Percentiles rank a stretch among this genome's conserved stretches.
phyloP scores from a whole-genome alignment of 2,113 vertebrate species.

The Stegostoma tigrinum region DNA sequence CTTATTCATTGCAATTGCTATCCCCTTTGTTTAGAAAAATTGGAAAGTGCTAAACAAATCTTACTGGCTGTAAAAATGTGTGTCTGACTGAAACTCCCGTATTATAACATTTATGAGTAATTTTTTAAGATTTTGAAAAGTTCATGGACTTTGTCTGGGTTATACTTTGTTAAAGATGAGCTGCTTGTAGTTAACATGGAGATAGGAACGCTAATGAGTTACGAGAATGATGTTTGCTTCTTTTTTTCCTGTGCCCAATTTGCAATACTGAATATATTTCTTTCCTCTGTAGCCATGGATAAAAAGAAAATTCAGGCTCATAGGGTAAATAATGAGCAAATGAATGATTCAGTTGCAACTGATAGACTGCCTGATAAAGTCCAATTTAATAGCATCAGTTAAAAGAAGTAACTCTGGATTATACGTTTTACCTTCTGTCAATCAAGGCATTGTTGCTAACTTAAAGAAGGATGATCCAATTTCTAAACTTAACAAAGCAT shows the following conservation, averaged over 20 bases:
- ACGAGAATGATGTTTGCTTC: background rate
- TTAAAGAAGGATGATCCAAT: conserved; percentile 40
- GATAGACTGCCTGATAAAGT: background rate
- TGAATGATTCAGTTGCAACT: background rate
- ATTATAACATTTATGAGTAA: background rate
- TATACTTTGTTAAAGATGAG: background rate
- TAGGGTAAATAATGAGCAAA: background rate
- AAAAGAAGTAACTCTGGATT: background rate
- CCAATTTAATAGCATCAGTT: background rate
- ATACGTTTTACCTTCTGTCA: conserved; percentile 38
- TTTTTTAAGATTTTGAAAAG: background rate
- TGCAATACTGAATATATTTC: background rate
- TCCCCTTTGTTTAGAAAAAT: background rate
- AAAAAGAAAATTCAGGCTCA: background rate
- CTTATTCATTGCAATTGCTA: background rate
- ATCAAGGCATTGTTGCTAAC: conserved; percentile 44
- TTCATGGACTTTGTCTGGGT: background rate
- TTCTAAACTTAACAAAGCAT: too few species aligned
- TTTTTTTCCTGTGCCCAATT: background rate
- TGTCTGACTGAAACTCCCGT: background rate
- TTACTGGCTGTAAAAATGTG: background rate
- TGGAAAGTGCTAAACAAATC: background rate
- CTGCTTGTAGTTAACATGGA: background rate
- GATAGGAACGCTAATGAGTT: background rate
- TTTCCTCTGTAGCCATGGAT: background rate